Evolutionary conservation across 2,113 vertebrate genomes (phyloP).

Genomic region (Boleophthalmus pectinirostris): DNA sequence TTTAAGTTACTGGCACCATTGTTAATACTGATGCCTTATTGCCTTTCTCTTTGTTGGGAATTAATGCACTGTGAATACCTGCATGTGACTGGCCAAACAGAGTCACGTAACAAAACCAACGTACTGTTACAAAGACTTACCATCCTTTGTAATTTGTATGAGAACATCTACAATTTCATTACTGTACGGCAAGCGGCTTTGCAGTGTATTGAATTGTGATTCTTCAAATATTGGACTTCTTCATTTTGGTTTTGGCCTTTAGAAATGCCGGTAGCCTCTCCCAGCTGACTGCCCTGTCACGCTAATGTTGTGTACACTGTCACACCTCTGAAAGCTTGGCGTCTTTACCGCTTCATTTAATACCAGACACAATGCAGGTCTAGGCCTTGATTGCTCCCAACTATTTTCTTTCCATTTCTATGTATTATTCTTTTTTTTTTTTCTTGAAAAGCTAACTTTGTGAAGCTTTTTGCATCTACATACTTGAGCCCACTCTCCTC

Average conservation of each 20-base stretch:
- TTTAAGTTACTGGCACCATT: neutral
- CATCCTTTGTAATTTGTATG: neutral
- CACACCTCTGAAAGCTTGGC: constrained; percentile 3
- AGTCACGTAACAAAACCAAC: neutral
- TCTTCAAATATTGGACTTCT: neutral
- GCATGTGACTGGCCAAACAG: neutral
- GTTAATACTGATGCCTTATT: constrained; percentile 4
- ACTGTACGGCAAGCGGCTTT: neutral
- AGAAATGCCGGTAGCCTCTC: neutral
- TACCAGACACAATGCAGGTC: neutral
- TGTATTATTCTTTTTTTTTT: neutral
- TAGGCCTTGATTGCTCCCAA: neutral
- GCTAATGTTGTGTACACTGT: constrained; percentile 8
- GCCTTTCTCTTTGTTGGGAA: neutral
- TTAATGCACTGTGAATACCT: too few relatives aligned
- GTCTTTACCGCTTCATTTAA: constrained; percentile 16
- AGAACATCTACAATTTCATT: neutral
- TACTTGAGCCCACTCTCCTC: neutral
- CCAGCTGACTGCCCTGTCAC: neutral
- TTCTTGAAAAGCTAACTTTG: neutral
- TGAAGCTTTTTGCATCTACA: neutral
- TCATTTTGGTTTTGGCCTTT: neutral
- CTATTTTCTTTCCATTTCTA: neutral
- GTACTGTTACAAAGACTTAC: neutral
- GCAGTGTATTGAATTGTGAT: neutral